Evolutionary conservation across 2,797 vertebrate genomes (phyloP).

Genomic region (Numenius phaeopus): DNA sequence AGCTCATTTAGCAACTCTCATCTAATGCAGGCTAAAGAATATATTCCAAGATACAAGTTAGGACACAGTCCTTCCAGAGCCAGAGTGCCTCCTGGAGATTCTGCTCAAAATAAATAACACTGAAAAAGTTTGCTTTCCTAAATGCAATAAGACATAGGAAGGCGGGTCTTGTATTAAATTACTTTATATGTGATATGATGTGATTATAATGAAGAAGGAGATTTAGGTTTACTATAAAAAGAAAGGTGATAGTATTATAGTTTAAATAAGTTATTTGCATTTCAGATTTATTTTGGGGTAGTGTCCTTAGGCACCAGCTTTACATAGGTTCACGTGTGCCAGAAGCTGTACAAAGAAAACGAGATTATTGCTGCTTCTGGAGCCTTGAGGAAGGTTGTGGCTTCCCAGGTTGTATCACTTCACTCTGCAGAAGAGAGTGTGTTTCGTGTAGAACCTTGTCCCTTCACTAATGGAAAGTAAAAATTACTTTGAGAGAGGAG

Average conservation of each 20-base stretch:
- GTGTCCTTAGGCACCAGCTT: slow-evolving; percentile 30
- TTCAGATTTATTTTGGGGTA: slow-evolving; percentile 31
- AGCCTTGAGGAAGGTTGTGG: slow-evolving; percentile 3
- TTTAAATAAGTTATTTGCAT: slow-evolving; percentile 59
- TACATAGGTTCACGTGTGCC: background rate
- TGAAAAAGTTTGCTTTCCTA: slow-evolving; percentile 44
- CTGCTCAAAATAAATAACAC: slow-evolving; percentile 32
- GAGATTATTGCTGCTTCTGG: slow-evolving; percentile 6
- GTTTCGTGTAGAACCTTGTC: background rate
- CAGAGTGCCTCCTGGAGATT: slow-evolving; percentile 41
- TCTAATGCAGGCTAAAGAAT: background rate
- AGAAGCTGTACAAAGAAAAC: slow-evolving; percentile 2
- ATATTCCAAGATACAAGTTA: background rate
- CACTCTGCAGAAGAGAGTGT: background rate
- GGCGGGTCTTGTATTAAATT: slow-evolving; percentile 53
- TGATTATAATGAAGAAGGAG: slow-evolving; percentile 48
- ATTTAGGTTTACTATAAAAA: slow-evolving; percentile 60
- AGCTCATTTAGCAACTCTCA: background rate
- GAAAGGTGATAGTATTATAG: slow-evolving; percentile 51
- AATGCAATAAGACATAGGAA: slow-evolving; percentile 48
- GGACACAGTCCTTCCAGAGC: background rate
- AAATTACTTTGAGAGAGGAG: background rate
- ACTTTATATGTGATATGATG: slow-evolving; percentile 40
- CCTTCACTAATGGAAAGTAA: background rate
- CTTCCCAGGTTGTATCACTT: background rate